Evolutionary conservation across 2,113 vertebrate species (phyloP).

Genomic region (Danionella cerebrum): DNA sequence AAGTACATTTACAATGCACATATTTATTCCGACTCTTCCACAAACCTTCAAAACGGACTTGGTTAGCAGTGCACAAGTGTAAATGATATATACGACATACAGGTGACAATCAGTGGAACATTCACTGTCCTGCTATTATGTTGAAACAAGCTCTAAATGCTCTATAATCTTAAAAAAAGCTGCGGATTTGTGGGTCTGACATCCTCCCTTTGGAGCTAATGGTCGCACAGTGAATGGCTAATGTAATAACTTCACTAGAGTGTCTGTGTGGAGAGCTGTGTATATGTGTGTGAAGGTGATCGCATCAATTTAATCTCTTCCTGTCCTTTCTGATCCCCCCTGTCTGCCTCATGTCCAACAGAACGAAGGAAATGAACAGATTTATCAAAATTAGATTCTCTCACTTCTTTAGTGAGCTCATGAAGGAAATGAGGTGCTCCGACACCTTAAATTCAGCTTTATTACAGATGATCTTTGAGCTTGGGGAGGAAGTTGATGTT

Average conservation of each 20-base stretch:
- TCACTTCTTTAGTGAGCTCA: slow-evolving; percentile 47
- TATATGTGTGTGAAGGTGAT: slow-evolving; percentile 35
- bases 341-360: slow-evolving; percentile 52
- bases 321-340: slow-evolving; percentile 48
- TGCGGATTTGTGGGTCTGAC: slow-evolving; percentile 50
- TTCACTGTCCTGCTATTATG: slow-evolving; percentile 49
- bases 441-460: slow-evolving; percentile 11
- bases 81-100: slow-evolving; percentile 2
- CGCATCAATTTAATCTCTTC: slow-evolving; percentile 65
- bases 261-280: slow-evolving; percentile 41
- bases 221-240: slow-evolving; percentile 60
- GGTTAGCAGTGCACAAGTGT: not conserved
- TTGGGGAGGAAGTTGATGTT: not conserved
- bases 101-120: not conserved
- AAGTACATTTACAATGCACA: too few species aligned
- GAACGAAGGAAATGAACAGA: slow-evolving; percentile 48
- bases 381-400: slow-evolving; percentile 63
- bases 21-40: not conserved
- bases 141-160: slow-evolving; percentile 67
- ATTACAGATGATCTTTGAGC: slow-evolving; percentile 16
- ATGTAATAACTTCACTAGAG: slow-evolving; percentile 59
- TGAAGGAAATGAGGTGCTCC: slow-evolving; percentile 35
- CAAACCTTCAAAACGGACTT: not conserved
- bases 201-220: slow-evolving; percentile 59
- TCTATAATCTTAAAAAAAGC: slow-evolving; percentile 68